Evolutionary conservation across 2,888 invertebrate genomes (phyloP).

Genomic region (Gibbula magus): DNA sequence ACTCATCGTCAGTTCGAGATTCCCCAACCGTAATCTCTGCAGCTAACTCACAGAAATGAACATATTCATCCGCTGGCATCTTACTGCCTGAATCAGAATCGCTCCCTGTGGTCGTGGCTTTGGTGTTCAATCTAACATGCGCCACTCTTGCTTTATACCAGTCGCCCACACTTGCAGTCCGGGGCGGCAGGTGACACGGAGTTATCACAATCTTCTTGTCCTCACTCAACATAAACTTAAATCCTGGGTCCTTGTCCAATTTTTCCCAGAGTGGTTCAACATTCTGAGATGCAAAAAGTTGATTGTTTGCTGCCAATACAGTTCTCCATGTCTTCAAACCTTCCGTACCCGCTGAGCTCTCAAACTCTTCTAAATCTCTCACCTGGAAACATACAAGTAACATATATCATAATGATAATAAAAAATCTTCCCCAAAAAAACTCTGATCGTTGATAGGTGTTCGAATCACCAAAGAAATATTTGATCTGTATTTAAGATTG

Average conservation of each 20-base stretch:
- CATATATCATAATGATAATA: not conserved
- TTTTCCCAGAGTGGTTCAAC: constrained; percentile 42
- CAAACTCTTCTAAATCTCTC: constrained; percentile 53
- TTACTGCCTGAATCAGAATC: not conserved
- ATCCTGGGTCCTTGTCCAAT: constrained; percentile 51
- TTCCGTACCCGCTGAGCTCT: constrained; percentile 34
- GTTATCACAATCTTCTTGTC: constrained; percentile 56
- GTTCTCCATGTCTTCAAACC: constrained; percentile 53
- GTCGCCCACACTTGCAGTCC: constrained; percentile 38
- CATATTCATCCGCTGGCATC: not conserved
- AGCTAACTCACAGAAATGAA: not conserved
- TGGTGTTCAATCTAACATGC: not conserved
- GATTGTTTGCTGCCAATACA: constrained; percentile 41
- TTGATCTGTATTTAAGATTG: no score
- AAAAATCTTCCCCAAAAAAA: no score
- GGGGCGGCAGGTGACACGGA: constrained; percentile 60
- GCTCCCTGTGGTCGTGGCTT: not conserved
- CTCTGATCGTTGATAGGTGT: no score
- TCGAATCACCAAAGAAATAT: no score
- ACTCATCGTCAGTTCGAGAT: constrained; percentile 6
- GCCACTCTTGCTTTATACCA: constrained; percentile 47
- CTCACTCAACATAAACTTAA: constrained; percentile 54
- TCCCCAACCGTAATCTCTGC: not conserved
- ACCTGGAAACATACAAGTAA: constrained; percentile 47
- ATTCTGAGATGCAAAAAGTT: constrained; percentile 45